These are phyloP conservation scores for Muricea muricata DNA, from an alignment of 92 coral and sea anemone species.

Conservation along the genomic window DNA sequence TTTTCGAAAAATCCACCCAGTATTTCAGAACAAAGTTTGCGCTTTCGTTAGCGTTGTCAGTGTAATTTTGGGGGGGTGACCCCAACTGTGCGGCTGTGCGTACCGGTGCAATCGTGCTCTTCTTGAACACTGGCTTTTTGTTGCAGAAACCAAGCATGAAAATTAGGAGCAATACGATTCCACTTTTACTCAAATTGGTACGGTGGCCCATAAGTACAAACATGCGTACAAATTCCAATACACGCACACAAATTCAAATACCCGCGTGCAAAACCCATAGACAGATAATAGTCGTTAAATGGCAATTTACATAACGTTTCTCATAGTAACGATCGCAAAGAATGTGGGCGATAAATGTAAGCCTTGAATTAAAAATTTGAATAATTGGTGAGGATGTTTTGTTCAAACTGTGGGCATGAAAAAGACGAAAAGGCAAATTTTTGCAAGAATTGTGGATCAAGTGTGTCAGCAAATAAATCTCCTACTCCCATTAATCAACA, in stretches of 20 bases:
- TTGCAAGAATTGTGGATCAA: constrained; percentile 17
- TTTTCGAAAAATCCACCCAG: constrained; percentile 66
- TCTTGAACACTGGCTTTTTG: not conserved
- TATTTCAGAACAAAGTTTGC: constrained; percentile 59
- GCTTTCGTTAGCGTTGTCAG: constrained; percentile 60
- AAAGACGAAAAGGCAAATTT: constrained; percentile 17
- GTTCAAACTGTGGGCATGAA: not conserved
- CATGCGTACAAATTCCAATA: not conserved
- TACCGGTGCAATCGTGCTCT: constrained; percentile 61
- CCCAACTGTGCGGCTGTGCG: constrained; percentile 61
- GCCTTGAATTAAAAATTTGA: not conserved
- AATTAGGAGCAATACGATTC: constrained; percentile 65
- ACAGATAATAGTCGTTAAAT: not conserved
- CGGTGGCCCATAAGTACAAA: too few relatives aligned
- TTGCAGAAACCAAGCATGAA: constrained; percentile 62
- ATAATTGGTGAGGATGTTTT: constrained; percentile 3
- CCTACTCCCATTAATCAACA: not conserved
- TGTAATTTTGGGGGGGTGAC: constrained; percentile 61
- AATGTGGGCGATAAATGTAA: not conserved
- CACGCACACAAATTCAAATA: not conserved
- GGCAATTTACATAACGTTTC: not conserved
- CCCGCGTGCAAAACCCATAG: not conserved
- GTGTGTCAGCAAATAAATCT: not conserved
- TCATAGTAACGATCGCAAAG: not conserved
- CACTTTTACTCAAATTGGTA: constrained; percentile 52